Evolutionary conservation across 2,113 vertebrate genomes (phyloP).

Genomic region (Castor canadensis): DNA sequence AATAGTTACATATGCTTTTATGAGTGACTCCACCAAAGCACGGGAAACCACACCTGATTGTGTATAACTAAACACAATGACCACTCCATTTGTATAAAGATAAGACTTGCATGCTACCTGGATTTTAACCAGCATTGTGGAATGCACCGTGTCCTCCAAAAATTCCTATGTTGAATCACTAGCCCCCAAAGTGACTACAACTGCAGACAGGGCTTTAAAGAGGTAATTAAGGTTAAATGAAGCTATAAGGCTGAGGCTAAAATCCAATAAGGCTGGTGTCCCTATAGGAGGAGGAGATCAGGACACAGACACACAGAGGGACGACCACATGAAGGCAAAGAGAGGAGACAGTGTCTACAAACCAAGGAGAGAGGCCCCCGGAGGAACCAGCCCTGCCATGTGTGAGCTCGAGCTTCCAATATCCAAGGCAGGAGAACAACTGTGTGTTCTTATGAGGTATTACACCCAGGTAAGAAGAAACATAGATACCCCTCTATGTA

Average conservation of each 20-base stretch:
- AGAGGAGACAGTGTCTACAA: no score
- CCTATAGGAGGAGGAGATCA: no score
- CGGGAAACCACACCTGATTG: background rate
- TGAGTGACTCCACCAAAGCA: background rate
- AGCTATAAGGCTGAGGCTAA: no score
- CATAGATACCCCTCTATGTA: background rate
- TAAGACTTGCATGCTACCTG: background rate
- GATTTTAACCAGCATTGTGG: background rate
- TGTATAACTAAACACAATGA: background rate
- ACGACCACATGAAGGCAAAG: no score
- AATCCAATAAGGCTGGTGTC: background rate
- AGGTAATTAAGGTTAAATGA: background rate
- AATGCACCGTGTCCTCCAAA: background rate
- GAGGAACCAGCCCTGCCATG: no score
- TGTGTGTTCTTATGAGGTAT: background rate
- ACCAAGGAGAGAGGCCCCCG: no score
- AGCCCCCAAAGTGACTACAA: no score
- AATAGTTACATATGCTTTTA: background rate
- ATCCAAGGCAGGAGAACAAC: background rate
- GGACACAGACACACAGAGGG: no score
- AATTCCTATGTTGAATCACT: background rate
- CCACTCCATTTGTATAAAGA: background rate
- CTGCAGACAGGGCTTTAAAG: background rate
- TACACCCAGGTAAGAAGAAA: background rate
- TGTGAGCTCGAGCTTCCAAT: fast-evolving